phyloP scores from a whole-genome alignment of 2,113 vertebrate genomes.

The Tinamus guttatus region DNA sequence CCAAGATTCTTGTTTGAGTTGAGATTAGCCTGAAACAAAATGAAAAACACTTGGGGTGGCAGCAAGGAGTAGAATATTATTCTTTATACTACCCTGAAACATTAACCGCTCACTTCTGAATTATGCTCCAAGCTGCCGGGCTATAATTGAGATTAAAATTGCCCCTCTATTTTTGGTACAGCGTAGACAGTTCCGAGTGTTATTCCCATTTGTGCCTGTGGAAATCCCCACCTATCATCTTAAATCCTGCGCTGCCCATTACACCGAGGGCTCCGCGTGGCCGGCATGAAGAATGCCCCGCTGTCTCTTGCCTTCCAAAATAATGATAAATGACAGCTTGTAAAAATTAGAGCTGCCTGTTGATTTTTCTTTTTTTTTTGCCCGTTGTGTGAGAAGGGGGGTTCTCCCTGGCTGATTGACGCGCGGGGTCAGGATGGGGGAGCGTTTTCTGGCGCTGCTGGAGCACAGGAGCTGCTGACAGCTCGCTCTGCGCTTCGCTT shows the following conservation, averaged over 20 bases:
- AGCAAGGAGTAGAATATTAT: slow-evolving; percentile 37
- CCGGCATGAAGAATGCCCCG: slow-evolving; percentile 11
- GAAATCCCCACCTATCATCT: slow-evolving; percentile 54
- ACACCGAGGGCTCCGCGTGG: not conserved
- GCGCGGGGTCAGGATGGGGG: slow-evolving; percentile 77
- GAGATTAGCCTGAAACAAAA: not conserved
- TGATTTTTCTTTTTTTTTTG: not conserved
- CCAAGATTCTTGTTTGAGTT: not conserved
- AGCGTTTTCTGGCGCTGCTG: slow-evolving; percentile 76
- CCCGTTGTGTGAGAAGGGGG: slow-evolving; percentile 34
- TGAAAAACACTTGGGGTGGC: not conserved
- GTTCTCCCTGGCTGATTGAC: slow-evolving; percentile 78
- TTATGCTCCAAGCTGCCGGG: not conserved
- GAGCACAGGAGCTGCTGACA: slow-evolving; percentile 86
- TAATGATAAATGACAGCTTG: slow-evolving; percentile 67
- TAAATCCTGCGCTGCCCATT: slow-evolving; percentile 31
- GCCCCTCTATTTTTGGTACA: slow-evolving; percentile 3
- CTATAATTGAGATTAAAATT: slow-evolving; percentile 47
- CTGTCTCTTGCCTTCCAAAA: slow-evolving; percentile 33
- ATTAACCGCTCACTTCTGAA: slow-evolving; percentile 56
- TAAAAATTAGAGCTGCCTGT: slow-evolving; percentile 36
- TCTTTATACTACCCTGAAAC: slow-evolving; percentile 42
- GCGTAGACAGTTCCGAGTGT: not conserved
- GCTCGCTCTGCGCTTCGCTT: slow-evolving; percentile 67
- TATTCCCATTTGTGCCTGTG: slow-evolving; percentile 43